These are phyloP conservation scores for Saccostrea cuccullata DNA, from an alignment of 1,140 invertebrate species.

Conservation along the genomic window DNA sequence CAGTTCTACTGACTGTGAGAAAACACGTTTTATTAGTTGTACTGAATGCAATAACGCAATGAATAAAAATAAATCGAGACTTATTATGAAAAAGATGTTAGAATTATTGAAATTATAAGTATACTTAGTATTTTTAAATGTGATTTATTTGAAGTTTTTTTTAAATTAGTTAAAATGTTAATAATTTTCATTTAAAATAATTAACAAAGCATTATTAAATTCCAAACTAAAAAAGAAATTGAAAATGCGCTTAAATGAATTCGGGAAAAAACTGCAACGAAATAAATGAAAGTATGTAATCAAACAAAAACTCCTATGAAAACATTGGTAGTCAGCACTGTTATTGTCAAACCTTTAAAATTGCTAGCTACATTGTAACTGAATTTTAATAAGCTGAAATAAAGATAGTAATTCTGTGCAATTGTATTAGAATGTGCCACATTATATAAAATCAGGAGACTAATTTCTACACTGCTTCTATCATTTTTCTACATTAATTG, in stretches of 20 bases:
- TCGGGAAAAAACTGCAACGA: background rate
- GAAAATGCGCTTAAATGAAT: constrained; percentile 1
- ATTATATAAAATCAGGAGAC: background rate
- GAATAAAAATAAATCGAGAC: background rate
- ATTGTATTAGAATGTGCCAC: background rate
- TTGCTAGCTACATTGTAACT: background rate
- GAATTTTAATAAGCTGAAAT: background rate
- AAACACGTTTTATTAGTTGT: background rate
- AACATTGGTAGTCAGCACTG: background rate
- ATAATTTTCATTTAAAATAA: too few species aligned
- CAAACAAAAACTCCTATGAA: background rate
- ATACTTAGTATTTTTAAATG: too few species aligned
- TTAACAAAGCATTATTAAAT: background rate
- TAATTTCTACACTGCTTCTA: constrained; percentile 35
- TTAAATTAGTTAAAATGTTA: background rate
- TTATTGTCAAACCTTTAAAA: background rate
- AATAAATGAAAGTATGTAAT: background rate
- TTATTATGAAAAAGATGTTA: too few species aligned
- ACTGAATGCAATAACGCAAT: background rate
- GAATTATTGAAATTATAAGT: too few species aligned
- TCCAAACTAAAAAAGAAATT: background rate
- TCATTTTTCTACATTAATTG: background rate
- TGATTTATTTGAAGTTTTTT: too few species aligned
- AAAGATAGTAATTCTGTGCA: background rate
- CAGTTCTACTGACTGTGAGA: constrained; percentile 43